Evolutionary conservation across 2,888 invertebrate genomes (phyloP), one percentile per base, ranked within the genome.

Genomic region (Acronicta alni): DNA sequence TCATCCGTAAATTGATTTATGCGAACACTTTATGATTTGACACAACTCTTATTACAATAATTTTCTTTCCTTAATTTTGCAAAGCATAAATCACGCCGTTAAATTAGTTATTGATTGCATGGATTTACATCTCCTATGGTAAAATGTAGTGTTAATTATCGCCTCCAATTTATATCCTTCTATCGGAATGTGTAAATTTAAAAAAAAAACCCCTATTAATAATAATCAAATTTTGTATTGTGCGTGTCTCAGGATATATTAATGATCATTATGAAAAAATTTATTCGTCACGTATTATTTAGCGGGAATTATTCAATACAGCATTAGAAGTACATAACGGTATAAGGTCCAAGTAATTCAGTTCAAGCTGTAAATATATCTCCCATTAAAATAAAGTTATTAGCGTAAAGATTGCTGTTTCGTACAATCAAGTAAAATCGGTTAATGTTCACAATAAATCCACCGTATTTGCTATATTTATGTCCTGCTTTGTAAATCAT

Each of bases 1-100:
- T 83, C 81, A 82, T 78, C 67, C 60, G 73, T 72, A 69, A 82
- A 78, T 74, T 84, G 80, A 86, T 89, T 86, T 83, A 85, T 83
- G 67, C 57, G 59, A 64, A 67, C 70, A 70, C 64, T 80, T 77
- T 78, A 81, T 69, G 70, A 76, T 69, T 73, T 80, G 83, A 82
- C 81, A 81, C 71, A 82, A 78, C 79, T 80, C 75, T 78, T 62
- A 68, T 77, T 80, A 76, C 70, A 67, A 62, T 68, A 57, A 66
- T 68, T 53, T 66, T 66, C 65, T 75, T 72, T 59, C 62, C 67
- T 70, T 75, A 72, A 72, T 79, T 79, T 76, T 54, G 70, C 54
- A 55, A 76, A 54, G 69, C 60, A 72, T 73, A 60, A 66, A 66
- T 47, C 53, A 41, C 41, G 51, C 62, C 59, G 65, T 68, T 71